Base-by-base conservation (phyloP, 2,888 invertebrate species). In the Sicus ferrugineus region DNA sequence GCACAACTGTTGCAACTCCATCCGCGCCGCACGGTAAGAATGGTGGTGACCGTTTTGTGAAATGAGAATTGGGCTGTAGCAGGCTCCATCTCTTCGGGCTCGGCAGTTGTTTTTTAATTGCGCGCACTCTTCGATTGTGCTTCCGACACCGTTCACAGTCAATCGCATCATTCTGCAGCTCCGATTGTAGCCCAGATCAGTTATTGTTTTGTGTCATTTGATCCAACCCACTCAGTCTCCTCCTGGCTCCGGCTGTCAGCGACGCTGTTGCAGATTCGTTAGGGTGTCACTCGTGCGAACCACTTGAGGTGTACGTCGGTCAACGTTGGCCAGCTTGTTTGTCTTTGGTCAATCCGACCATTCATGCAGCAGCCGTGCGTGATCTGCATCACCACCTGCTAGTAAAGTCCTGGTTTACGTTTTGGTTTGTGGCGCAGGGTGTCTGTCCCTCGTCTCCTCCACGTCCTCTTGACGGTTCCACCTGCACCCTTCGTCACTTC, bases 1-100 rank as follows among this genome's bases (percentile, higher is more conserved):
- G 59, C n/a, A 59, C 67, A 67, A 67, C 59, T 66, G 66, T 66
- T 66, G 66, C 66, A 38, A 56, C 4, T 14, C 34, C 52, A 19
- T 26, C 28, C 46, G 19, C 19, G 31, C 26, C 31, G 7, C 62
- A 38, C n/a, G 48, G 42, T 23, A 26, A n/a, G n/a, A n/a, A n/a
- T n/a, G n/a, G n/a, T n/a, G n/a, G n/a, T n/a, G n/a, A n/a, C n/a
- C n/a, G n/a, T n/a, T n/a, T n/a, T n/a, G n/a, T n/a, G n/a, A n/a
- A n/a, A n/a, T n/a, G n/a, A n/a, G n/a, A n/a, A n/a, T n/a, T 19
- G 19, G 21, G 19, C 1, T 38, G 59, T 16, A 1, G 9, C 9
- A 14, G 2, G 21, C 28, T 23, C 26, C 2, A 26, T 11, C 34
- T 19, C n/a, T 34, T 30, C 48, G 46, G 6, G 1, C 48, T 26